phyloP scores from a whole-genome alignment of 1,140 invertebrate genomes.

The Episyrphus balteatus region DNA sequence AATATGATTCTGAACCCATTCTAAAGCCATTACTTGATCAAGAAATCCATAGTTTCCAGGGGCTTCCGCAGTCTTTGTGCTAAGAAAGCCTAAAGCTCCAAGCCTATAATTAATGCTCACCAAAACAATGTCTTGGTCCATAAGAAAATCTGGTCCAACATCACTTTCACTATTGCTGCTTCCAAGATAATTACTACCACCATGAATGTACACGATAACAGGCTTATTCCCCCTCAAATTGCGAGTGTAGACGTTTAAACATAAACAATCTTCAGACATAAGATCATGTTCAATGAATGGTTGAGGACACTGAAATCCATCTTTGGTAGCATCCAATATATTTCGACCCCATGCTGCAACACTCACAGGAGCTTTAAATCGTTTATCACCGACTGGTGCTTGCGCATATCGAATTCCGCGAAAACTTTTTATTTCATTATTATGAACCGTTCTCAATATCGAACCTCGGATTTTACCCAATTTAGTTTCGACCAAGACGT shows the following conservation, averaged over 20 bases:
- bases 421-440: slow-evolving; percentile 45
- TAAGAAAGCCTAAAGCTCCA: slow-evolving; percentile 50
- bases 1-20: slow-evolving; percentile 50
- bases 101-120: slow-evolving; percentile 60
- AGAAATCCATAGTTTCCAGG: slow-evolving; percentile 52
- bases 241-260: slow-evolving; percentile 57
- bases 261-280: slow-evolving; percentile 60
- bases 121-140: slow-evolving; percentile 50
- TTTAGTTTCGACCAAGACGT: slow-evolving; percentile 26
- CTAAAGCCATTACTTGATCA: slow-evolving; percentile 48
- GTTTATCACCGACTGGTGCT: slow-evolving; percentile 47
- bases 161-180: slow-evolving; percentile 38
- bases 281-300: slow-evolving; percentile 30
- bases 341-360: slow-evolving; percentile 40
- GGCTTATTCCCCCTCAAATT: slow-evolving; percentile 32
- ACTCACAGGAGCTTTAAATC: slow-evolving; percentile 46
- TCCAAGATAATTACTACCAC: slow-evolving; percentile 51
- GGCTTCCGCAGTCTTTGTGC: slow-evolving; percentile 40
- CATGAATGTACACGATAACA: slow-evolving; percentile 63
- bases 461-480: slow-evolving; percentile 38
- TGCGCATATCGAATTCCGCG: slow-evolving; percentile 56
- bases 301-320: slow-evolving; percentile 41
- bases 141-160: slow-evolving; percentile 46
- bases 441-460: slow-evolving; percentile 31
- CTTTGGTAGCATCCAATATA: slow-evolving; percentile 36